Percentiles rank a stretch among this genome's conserved stretches.
Evolutionary conservation across 2,113 vertebrate species (phyloP).

Genomic region (Silurus meridionalis): DNA sequence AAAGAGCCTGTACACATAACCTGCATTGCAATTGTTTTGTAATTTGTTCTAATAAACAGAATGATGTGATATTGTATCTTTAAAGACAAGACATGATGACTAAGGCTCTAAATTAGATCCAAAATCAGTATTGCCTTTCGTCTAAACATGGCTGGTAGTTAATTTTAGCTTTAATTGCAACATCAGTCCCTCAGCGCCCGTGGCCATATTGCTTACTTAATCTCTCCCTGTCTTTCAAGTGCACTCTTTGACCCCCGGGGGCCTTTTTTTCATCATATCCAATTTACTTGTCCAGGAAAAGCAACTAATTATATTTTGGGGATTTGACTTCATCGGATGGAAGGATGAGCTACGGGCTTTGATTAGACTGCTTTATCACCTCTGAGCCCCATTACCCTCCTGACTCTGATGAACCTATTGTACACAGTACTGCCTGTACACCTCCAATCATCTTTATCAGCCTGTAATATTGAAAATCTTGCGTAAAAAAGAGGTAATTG

Average conservation of each 20-base stretch:
- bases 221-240: slow-evolving; percentile 60
- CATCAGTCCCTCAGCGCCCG: slow-evolving; percentile 51
- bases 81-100: slow-evolving; percentile 12
- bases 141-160: slow-evolving; percentile 58
- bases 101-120: slow-evolving; percentile 10
- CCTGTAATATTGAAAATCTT: slow-evolving; percentile 12
- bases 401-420: slow-evolving; percentile 69
- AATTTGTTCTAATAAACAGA: neutral
- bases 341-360: slow-evolving; percentile 65
- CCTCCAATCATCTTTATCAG: slow-evolving; percentile 50
- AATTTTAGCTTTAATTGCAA: slow-evolving; percentile 67
- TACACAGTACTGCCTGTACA: slow-evolving; percentile 62
- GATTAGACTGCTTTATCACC: slow-evolving; percentile 74
- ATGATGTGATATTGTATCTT: neutral
- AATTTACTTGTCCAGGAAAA: slow-evolving; percentile 67
- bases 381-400: slow-evolving; percentile 67
- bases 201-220: slow-evolving; percentile 66
- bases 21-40: neutral
- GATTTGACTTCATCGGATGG: slow-evolving; percentile 67
- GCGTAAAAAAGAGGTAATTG: neutral
- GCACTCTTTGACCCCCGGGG: slow-evolving; percentile 64
- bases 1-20: neutral
- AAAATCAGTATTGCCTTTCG: slow-evolving; percentile 29
- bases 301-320: slow-evolving; percentile 72
- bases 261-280: slow-evolving; percentile 65